Conservation (phyloP, 35 echinoderm and acorn worm genomes). For the Hemicentrotus pulcherrimus region DNA sequence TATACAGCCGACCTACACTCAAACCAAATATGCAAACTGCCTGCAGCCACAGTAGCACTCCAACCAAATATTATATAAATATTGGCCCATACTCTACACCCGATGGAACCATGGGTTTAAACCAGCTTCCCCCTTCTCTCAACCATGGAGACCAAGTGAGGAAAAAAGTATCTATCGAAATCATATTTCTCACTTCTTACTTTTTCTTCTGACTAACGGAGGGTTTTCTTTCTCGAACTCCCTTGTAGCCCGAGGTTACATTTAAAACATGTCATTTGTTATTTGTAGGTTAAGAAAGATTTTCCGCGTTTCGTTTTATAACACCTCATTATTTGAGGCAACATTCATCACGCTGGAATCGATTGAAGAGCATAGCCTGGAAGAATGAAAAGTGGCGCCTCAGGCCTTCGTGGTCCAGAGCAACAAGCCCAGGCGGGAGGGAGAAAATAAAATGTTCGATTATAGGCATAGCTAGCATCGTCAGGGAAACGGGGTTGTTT, state of each 20-base stretch:
- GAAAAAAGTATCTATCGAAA: conserved; percentile 27
- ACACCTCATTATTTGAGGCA: conserved; percentile 32
- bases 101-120: background rate
- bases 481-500: background rate
- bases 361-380: conserved; percentile 1
- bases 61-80: conserved; percentile 41
- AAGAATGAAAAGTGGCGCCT: conserved; percentile 24
- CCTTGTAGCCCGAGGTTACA: conserved; percentile 37
- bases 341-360: conserved; percentile 1
- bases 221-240: background rate
- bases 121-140: background rate
- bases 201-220: background rate
- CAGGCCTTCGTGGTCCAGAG: background rate
- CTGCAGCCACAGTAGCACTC: conserved; percentile 36
- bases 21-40: conserved; percentile 37
- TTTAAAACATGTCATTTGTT: conserved; percentile 43
- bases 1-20: background rate
- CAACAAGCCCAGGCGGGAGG: background rate
- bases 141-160: background rate
- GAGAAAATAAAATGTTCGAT: background rate
- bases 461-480: background rate
- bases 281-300: conserved; percentile 56
- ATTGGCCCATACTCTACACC: conserved; percentile 22
- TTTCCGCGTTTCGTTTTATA: conserved; percentile 43
- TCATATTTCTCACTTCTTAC: conserved; percentile 18